Evolutionary conservation across 1,140 invertebrate species (phyloP).

Genomic region (Macrosteles quadrilineatus): DNA sequence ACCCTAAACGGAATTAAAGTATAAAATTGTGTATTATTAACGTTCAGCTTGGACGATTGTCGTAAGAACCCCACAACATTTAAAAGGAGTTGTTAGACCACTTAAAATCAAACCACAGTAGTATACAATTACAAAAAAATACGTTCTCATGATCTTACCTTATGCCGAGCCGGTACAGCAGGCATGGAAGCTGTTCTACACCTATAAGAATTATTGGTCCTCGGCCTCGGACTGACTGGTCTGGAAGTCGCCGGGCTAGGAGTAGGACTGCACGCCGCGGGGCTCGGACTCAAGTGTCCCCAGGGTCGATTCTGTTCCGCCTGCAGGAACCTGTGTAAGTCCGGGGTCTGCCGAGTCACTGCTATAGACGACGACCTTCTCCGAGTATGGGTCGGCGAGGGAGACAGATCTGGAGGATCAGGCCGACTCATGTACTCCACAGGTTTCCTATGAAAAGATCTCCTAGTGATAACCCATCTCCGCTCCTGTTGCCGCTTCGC

Average conservation of each 20-base stretch:
- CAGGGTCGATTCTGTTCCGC: conserved; percentile 50
- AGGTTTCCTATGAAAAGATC: conserved; percentile 51
- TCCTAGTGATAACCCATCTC: conserved; percentile 46
- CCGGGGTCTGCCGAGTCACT: conserved; percentile 51
- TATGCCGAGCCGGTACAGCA: conserved; percentile 50
- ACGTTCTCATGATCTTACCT: too few species aligned
- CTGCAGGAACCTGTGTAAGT: conserved; percentile 53
- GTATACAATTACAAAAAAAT: too few species aligned
- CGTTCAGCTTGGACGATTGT: too few species aligned
- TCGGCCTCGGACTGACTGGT: conserved; percentile 41
- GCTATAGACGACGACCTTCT: conserved; percentile 54
- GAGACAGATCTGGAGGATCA: conserved; percentile 37
- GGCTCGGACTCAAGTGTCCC: conserved; percentile 46
- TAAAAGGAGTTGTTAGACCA: too few species aligned
- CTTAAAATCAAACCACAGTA: too few species aligned
- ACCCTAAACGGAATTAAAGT: too few species aligned
- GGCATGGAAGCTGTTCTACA: conserved; percentile 54
- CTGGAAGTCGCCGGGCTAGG: conserved; percentile 46
- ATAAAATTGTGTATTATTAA: too few species aligned
- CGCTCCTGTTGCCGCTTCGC: conserved; percentile 38
- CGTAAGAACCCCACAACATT: too few species aligned
- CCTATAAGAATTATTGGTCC: conserved; percentile 44
- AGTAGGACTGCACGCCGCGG: conserved; percentile 42
- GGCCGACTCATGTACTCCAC: conserved; percentile 45
- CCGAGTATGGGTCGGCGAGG: conserved; percentile 49